phyloP scores from a whole-genome alignment of 2,113 vertebrate species.

The Euleptes europaea region DNA sequence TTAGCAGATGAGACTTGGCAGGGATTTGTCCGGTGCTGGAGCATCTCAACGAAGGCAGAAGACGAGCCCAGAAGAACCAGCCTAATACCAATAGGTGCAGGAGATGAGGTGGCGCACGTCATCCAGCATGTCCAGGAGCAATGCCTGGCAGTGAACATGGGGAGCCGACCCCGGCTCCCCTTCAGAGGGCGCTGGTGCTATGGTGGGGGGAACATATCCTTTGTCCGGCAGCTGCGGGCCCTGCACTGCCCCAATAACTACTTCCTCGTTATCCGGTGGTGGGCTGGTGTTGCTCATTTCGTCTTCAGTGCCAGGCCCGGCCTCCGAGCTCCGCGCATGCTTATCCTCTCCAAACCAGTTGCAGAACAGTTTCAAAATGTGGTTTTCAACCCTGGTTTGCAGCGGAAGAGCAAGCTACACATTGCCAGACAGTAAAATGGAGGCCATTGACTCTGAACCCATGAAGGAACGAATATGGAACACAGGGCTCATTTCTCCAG shows the following conservation, averaged over 20 bases:
- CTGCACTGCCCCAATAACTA: background rate
- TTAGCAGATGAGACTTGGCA: too few relatives aligned
- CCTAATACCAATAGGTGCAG: conserved; percentile 59
- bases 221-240: background rate
- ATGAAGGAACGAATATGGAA: too few relatives aligned
- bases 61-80: background rate
- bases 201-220: background rate
- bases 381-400: too few relatives aligned
- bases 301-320: too few relatives aligned
- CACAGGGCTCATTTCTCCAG: too few relatives aligned
- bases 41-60: too few relatives aligned
- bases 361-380: too few relatives aligned
- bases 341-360: too few relatives aligned
- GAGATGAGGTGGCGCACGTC: conserved; percentile 50
- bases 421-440: too few relatives aligned
- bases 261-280: background rate
- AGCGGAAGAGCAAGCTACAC: too few relatives aligned
- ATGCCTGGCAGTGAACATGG: background rate
- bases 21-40: background rate
- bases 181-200: background rate
- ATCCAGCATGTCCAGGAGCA: conserved; percentile 30
- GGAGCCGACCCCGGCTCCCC: background rate
- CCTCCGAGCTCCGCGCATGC: too few relatives aligned
- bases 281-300: background rate
- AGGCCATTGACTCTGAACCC: too few relatives aligned